A percentile compares a stretch with the other conserved stretches of the same genome.
Evolutionary conservation across 2,113 vertebrate genomes (phyloP).

Genomic region (Antennarius striatus): DNA sequence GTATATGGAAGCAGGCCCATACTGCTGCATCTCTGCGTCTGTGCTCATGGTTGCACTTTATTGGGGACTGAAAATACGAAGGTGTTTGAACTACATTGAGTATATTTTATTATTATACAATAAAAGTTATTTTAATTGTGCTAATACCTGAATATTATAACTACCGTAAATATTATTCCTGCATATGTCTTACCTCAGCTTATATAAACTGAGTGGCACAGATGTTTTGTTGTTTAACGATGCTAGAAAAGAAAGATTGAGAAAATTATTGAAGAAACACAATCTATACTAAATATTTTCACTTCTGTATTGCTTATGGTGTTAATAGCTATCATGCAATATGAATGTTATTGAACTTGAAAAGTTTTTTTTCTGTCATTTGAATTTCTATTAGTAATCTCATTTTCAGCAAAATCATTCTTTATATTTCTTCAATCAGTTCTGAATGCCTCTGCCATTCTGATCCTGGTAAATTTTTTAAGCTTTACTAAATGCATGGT

Average conservation of each 20-base stretch:
- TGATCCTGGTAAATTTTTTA: background rate
- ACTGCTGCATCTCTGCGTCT: constrained; percentile 59
- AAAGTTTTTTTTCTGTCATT: too few relatives aligned
- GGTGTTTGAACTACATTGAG: background rate
- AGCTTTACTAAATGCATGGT: background rate
- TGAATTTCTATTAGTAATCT: too few relatives aligned
- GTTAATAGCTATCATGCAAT: too few relatives aligned
- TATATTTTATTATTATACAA: background rate
- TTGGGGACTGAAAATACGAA: constrained; percentile 19
- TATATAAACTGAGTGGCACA: constrained; percentile 25
- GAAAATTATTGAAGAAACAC: constrained; percentile 1
- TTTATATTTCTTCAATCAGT: too few relatives aligned
- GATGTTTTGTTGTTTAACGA: constrained; percentile 18
- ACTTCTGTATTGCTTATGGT: background rate
- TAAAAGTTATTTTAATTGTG: background rate
- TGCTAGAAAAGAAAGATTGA: constrained; percentile 34
- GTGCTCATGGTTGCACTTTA: constrained; percentile 64
- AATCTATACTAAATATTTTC: background rate
- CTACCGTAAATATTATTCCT: background rate
- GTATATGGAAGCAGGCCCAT: constrained; percentile 56
- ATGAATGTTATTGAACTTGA: too few relatives aligned
- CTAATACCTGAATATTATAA: too few relatives aligned
- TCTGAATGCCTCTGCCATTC: too few relatives aligned
- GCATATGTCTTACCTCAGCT: constrained; percentile 36
- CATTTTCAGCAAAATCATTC: too few relatives aligned